Percentiles rank a stretch among this genome's conserved stretches.
Evolutionary conservation across 2,888 invertebrate species (phyloP).

Genomic region (Ennomos quercinarius): DNA sequence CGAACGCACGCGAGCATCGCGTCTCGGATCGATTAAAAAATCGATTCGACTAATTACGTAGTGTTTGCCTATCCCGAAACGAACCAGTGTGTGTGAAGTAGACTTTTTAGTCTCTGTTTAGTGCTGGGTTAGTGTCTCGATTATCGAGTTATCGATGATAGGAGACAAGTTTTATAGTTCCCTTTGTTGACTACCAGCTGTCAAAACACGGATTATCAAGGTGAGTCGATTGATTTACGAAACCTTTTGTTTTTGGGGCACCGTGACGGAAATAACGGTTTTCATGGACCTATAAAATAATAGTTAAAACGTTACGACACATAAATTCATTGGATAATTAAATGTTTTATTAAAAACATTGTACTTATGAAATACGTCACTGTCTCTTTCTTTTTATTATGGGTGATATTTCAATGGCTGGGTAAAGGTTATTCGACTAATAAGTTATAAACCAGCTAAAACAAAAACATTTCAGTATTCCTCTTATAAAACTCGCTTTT

Average conservation of each 20-base stretch:
- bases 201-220: conserved; percentile 76
- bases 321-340: no score
- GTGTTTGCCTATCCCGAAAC: conserved; percentile 31
- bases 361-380: no score
- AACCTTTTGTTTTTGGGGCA: conserved; percentile 47
- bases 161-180: conserved; percentile 43
- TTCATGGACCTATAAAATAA: no score
- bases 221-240: conserved; percentile 66
- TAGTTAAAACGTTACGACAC: no score
- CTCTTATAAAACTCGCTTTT: no score
- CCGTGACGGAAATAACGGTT: no score
- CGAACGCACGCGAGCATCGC: conserved; percentile 60
- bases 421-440: no score
- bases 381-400: no score
- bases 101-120: conserved; percentile 25
- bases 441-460: no score
- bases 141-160: conserved; percentile 25
- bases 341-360: no score
- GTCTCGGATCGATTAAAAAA: conserved; percentile 39
- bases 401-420: no score
- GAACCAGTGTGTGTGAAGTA: conserved; percentile 30
- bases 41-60: conserved; percentile 39
- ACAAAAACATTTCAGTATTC: no score
- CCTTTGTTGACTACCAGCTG: conserved; percentile 74
- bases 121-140: conserved; percentile 30